Percentiles rank a stretch among this genome's conserved stretches.
Evolutionary conservation across 2,797 vertebrate species (phyloP).

Genomic region (Muraenolepis orangiensis): DNA sequence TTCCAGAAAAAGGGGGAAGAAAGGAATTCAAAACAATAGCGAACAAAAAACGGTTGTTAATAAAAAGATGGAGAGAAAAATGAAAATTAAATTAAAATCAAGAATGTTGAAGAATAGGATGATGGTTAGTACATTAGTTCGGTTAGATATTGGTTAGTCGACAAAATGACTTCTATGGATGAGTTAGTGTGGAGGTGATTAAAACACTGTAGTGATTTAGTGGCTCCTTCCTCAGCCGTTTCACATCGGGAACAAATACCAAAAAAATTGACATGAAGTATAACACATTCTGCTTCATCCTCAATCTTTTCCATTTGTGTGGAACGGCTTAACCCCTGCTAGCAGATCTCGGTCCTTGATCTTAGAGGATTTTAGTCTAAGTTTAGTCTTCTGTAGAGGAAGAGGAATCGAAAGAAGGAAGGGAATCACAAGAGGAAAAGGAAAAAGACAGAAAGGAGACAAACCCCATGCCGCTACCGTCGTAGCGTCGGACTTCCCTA

Average conservation of each 20-base stretch:
- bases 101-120: conserved; percentile 95
- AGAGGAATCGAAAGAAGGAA: conserved; percentile 61
- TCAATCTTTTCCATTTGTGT: conserved; percentile 1
- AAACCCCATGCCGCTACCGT: conserved; percentile 49
- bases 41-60: conserved; percentile 86
- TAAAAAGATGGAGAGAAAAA: conserved; percentile 97
- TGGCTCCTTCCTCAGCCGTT: neutral
- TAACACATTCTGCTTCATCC: neutral
- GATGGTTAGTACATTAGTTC: conserved; percentile 99
- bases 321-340: neutral
- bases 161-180: conserved; percentile 93
- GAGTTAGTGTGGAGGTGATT: conserved; percentile 80
- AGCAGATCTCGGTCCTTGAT: conserved; percentile 44
- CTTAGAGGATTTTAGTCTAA: conserved; percentile 75
- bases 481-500: conserved; percentile 40
- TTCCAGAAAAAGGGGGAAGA: conserved; percentile 86
- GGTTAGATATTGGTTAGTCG: conserved; percentile 85
- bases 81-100: conserved; percentile 79
- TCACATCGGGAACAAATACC: neutral
- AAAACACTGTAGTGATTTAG: conserved; percentile 50
- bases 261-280: neutral
- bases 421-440: conserved; percentile 67
- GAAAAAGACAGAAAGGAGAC: conserved; percentile 46
- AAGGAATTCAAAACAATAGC: conserved; percentile 99
- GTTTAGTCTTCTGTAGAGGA: conserved; percentile 80